These are phyloP conservation scores for Chloropsis cyanopogon DNA, from an alignment of 2,113 vertebrate species.

Conservation along the genomic window DNA sequence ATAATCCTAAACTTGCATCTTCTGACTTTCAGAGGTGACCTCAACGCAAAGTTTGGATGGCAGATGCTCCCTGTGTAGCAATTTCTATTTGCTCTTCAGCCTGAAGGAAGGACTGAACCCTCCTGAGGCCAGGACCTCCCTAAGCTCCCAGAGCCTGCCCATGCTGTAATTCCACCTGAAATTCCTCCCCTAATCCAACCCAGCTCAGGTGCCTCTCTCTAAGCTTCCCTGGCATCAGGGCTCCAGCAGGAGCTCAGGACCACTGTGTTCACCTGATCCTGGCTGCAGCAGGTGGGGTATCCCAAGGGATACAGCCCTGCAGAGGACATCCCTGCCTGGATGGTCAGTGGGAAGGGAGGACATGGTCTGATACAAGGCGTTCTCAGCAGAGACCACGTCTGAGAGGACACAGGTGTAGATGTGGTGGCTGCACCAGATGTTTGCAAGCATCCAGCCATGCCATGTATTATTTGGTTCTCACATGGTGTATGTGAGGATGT, in stretches of 20 bases:
- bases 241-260: neutral
- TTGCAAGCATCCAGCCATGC: neutral
- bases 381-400: neutral
- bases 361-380: accelerated
- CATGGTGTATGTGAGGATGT: accelerated
- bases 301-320: neutral
- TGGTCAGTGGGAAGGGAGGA: neutral
- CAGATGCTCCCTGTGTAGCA: neutral
- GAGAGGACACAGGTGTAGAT: neutral
- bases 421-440: neutral
- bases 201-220: neutral
- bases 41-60: neutral
- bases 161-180: neutral
- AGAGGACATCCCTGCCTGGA: neutral
- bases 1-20: neutral
- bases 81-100: neutral
- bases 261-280: accelerated
- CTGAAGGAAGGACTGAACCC: neutral
- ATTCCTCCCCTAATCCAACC: neutral
- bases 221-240: neutral
- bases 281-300: neutral
- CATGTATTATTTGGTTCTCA: neutral
- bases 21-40: neutral
- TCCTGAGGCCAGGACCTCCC: accelerated
- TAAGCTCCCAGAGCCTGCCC: neutral